Percentiles rank a stretch among this genome's conserved stretches.
Conservation (phyloP, 1,140 invertebrate species). For the Coenobita brevimanus region DNA sequence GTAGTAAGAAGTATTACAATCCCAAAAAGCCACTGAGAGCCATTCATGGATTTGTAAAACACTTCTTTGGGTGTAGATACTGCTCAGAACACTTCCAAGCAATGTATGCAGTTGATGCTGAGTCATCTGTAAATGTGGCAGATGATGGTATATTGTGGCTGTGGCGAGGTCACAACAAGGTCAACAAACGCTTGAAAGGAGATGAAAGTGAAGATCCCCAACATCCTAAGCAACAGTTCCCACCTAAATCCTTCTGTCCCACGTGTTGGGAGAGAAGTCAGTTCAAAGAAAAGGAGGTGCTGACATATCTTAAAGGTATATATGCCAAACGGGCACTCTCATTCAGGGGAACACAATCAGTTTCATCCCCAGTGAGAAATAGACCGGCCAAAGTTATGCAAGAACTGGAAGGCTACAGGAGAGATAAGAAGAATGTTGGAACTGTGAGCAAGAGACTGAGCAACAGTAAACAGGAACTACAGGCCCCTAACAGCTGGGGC, state of each 20-base stretch:
- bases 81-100: conserved; percentile 90
- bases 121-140: conserved; percentile 80
- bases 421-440: conserved; percentile 10
- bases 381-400: conserved; percentile 51
- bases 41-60: conserved; percentile 90
- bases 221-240: conserved; percentile 94
- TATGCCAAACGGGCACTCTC: conserved; percentile 79
- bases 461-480: conserved; percentile 60
- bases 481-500: conserved; percentile 17
- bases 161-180: conserved; percentile 95
- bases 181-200: conserved; percentile 89
- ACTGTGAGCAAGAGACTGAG: conserved; percentile 14
- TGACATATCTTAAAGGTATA: conserved; percentile 83
- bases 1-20: conserved; percentile 70
- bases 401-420: conserved; percentile 19
- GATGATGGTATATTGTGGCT: conserved; percentile 92
- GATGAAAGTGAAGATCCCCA: conserved; percentile 92
- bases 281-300: conserved; percentile 77
- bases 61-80: conserved; percentile 95
- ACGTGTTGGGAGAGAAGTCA: conserved; percentile 84
- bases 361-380: conserved; percentile 11
- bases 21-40: conserved; percentile 82
- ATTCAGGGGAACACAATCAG: conserved; percentile 62
- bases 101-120: conserved; percentile 80
- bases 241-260: conserved; percentile 80